A percentile compares a stretch with the other conserved stretches of the same genome.
These are phyloP conservation scores for Saccostrea cuccullata DNA, from an alignment of 1,140 invertebrate genomes.

Conservation along the genomic window DNA sequence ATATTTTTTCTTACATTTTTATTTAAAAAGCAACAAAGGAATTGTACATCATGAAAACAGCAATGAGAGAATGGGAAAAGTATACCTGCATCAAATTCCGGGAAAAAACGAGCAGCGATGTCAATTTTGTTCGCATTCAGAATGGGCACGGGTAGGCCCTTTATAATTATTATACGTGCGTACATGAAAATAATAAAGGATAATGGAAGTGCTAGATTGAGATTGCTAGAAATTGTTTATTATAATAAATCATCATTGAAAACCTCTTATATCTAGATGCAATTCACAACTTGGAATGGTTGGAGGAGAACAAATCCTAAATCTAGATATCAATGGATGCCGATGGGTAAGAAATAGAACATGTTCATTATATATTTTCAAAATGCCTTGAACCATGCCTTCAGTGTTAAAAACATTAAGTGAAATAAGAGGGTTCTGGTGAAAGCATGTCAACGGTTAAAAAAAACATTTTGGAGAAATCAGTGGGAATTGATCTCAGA, in stretches of 20 bases:
- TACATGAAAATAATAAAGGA: neutral
- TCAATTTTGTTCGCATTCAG: slow-evolving; percentile 69
- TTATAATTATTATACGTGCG: neutral
- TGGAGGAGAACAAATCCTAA: slow-evolving; percentile 71
- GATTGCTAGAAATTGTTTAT: no score
- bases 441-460: no score
- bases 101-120: slow-evolving; percentile 59
- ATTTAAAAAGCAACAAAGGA: slow-evolving; percentile 67
- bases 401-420: no score
- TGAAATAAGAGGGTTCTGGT: no score
- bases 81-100: slow-evolving; percentile 74
- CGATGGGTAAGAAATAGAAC: slow-evolving; percentile 70
- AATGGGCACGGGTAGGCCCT: slow-evolving; percentile 69
- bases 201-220: no score
- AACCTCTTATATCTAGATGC: slow-evolving; percentile 68
- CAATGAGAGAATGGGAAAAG: slow-evolving; percentile 74
- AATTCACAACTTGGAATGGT: slow-evolving; percentile 76
- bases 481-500: no score
- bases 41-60: slow-evolving; percentile 66
- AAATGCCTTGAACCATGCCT: no score
- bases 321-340: slow-evolving; percentile 73
- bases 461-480: no score
- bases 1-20: no score
- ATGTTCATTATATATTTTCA: slow-evolving; percentile 38
- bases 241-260: neutral